Conservation (phyloP, 2,113 vertebrate genomes). For the Pelusios castaneus region DNA sequence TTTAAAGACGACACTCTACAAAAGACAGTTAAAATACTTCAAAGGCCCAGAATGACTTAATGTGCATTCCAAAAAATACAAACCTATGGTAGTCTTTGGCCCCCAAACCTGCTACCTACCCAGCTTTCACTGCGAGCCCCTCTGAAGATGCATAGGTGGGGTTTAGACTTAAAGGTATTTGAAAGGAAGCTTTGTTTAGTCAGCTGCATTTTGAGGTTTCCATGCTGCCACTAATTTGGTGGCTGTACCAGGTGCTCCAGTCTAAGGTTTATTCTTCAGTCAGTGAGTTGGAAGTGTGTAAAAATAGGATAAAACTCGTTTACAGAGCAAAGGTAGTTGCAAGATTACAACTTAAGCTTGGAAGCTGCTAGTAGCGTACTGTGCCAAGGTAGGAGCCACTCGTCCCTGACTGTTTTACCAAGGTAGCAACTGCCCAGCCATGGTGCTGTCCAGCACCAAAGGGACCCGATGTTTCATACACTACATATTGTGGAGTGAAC, state of each 20-base stretch:
- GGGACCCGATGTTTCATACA: background rate
- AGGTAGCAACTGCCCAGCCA: background rate
- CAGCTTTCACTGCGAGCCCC: background rate
- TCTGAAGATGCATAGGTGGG: background rate
- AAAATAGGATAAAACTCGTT: background rate
- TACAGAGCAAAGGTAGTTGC: background rate
- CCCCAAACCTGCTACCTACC: background rate
- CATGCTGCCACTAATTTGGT: background rate
- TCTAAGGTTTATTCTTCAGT: background rate
- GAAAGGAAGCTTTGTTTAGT: background rate
- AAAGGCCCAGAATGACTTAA: background rate
- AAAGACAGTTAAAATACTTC: fast-evolving
- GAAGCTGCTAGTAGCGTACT: background rate
- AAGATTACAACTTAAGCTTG: fast-evolving
- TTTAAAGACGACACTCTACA: background rate
- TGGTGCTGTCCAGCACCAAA: background rate
- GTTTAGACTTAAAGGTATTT: background rate
- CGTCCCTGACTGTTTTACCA: background rate
- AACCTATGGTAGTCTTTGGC: background rate
- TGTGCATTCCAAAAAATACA: background rate
- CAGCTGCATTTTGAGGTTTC: background rate
- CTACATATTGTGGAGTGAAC: fast-evolving
- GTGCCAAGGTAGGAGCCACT: background rate
- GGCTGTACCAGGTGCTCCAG: background rate
- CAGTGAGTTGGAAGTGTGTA: background rate